These are phyloP conservation scores for Xestobium rufovillosum DNA, from an alignment of 2,888 invertebrate genomes.

Conservation along the genomic window DNA sequence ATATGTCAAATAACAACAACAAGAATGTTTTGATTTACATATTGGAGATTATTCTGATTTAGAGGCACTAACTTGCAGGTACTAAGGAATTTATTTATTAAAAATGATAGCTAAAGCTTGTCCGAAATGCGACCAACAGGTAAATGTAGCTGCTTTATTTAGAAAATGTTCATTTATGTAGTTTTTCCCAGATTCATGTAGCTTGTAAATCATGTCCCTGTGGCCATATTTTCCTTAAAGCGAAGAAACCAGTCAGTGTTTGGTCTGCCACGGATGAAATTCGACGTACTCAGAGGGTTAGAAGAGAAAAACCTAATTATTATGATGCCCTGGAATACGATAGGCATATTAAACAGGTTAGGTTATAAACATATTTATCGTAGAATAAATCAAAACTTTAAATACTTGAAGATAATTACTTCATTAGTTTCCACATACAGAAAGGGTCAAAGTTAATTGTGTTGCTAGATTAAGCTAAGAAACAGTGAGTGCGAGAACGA, in stretches of 20 bases:
- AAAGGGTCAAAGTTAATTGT: no score
- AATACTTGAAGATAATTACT: no score
- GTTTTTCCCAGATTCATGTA: conserved; percentile 82
- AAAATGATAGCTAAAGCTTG: conserved; percentile 37
- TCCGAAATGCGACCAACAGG: conserved; percentile 35
- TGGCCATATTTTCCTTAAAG: conserved; percentile 71
- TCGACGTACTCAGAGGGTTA: conserved; percentile 62
- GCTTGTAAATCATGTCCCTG: conserved; percentile 79
- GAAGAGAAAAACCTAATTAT: conserved; percentile 72
- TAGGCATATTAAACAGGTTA: conserved; percentile 63
- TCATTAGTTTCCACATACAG: no score
- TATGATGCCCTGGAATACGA: conserved; percentile 77
- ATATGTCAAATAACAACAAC: no score
- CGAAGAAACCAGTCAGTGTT: conserved; percentile 49
- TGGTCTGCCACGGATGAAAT: conserved; percentile 47
- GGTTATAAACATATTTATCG: no score
- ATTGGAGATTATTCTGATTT: no score
- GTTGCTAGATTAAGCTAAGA: conserved; percentile 38
- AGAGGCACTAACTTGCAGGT: no score
- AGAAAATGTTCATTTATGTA: no score
- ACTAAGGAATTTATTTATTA: no score
- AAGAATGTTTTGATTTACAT: no score
- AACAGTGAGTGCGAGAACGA: conserved; percentile 49
- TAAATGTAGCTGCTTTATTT: conserved; percentile 17
- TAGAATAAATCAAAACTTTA: no score